Evolutionary conservation across 2,888 invertebrate species (phyloP).

Genomic region (Callinectes sapidus): DNA sequence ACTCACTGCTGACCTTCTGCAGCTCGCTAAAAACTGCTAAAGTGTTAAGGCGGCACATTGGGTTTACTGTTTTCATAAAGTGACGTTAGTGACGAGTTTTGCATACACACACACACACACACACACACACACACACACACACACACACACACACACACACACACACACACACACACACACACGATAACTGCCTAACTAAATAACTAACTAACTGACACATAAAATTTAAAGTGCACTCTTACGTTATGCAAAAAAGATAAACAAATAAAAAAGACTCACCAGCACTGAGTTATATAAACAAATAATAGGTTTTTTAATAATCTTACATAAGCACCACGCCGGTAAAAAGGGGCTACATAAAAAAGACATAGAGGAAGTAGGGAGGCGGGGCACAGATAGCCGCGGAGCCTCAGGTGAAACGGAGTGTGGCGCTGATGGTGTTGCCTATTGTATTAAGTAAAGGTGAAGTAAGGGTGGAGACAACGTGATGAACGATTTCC

Average conservation of each 20-base stretch:
- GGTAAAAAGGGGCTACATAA: neutral
- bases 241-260: neutral
- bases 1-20: neutral
- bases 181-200: neutral
- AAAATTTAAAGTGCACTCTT: neutral
- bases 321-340: neutral
- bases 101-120: neutral
- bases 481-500: conserved; percentile 4
- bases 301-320: neutral
- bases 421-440: neutral
- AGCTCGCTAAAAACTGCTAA: neutral
- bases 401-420: neutral
- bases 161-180: conserved; percentile 25
- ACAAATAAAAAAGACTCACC: neutral
- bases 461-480: neutral
- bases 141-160: conserved; percentile 25
- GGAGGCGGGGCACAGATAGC: neutral
- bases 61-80: neutral
- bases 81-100: neutral
- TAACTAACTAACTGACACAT: neutral
- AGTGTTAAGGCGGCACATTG: neutral
- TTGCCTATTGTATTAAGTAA: neutral
- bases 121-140: conserved; percentile 24
- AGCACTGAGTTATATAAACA: neutral
- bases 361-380: neutral